phyloP scores from a whole-genome alignment of 2,797 vertebrate species.

The Catostomus latipinnis region DNA sequence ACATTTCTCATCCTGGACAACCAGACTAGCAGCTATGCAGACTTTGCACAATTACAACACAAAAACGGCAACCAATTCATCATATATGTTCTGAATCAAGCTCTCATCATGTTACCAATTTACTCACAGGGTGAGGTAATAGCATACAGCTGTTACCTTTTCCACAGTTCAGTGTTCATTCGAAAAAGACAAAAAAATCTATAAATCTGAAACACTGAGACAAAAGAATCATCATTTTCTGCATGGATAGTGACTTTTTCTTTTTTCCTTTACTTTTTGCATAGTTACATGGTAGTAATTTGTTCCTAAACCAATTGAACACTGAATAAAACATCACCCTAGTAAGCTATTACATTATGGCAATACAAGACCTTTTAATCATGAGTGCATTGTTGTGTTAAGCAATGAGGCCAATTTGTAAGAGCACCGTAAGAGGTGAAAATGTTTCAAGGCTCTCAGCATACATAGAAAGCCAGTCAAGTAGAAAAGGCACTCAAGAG shows the following conservation, averaged over 20 bases:
- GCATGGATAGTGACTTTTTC: background rate
- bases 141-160: constrained; percentile 62
- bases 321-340: constrained; percentile 41
- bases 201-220: background rate
- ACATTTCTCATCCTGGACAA: background rate
- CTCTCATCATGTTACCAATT: constrained; percentile 73
- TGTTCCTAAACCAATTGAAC: background rate
- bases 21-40: background rate
- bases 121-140: constrained; percentile 65
- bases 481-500: constrained; percentile 35
- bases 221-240: background rate
- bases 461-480: constrained; percentile 45
- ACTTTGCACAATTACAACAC: background rate
- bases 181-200: constrained; percentile 4
- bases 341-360: constrained; percentile 47
- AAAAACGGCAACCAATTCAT: constrained; percentile 9
- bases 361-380: constrained; percentile 48
- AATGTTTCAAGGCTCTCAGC: constrained; percentile 41
- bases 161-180: constrained; percentile 55
- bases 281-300: constrained; percentile 40
- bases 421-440: constrained; percentile 27
- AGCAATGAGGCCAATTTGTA: constrained; percentile 48
- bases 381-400: constrained; percentile 22
- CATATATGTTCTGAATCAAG: constrained; percentile 47
- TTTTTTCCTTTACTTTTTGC: background rate